Base-by-base conservation (phyloP, 2,888 invertebrate species). In the Colostygia pectinataria region DNA sequence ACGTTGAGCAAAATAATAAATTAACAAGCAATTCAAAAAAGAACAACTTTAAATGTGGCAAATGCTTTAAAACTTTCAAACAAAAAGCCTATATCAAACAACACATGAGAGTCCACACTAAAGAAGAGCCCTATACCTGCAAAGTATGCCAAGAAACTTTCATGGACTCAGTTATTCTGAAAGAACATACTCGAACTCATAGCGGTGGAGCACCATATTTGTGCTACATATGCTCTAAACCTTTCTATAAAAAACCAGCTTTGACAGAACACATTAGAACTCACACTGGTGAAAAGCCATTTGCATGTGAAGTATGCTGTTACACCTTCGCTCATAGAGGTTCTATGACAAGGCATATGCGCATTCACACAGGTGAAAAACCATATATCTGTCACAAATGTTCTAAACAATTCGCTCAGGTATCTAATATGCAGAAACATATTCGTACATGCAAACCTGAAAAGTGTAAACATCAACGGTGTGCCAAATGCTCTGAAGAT, bases 241-340 rank as follows among this genome's bases (percentile, higher is more conserved):
- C 4, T 1, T 48, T 48, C 5, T 32, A 27, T 14, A 10, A 14
- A 2, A 23, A 14, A 13, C 27, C 37, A 14, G 10, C 27, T 7
- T 42, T 48, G n/a, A 33, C 3, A 12, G 48, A 48, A 10, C 48
- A 48, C 10, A 10, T 41, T 6, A 42, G 34, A 14, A 42, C n/a
- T 0, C 48, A 48, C 5, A 48, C 37, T 0, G 42, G 48, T 0
- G 48, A 48, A 14, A 48, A 37, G 8, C 48, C 42, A 1, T 10
- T 28, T 23, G 6, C 33, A 3, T 49, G 42, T 4, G n/a, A 32
- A 7, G 5, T 23, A 13, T 49, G 49, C 15, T 0, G 8, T 7
- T 23, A 4, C 2, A 27, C 37, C 10, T 48, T 48, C 2, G 31
- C 42, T 6, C 32, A 42, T 27, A 32, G n/a, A 28, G 10, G 41